Evolutionary conservation across 1,140 invertebrate species (phyloP), one percentile per base, ranked within the genome.

Genomic region (Hyles vespertilio): DNA sequence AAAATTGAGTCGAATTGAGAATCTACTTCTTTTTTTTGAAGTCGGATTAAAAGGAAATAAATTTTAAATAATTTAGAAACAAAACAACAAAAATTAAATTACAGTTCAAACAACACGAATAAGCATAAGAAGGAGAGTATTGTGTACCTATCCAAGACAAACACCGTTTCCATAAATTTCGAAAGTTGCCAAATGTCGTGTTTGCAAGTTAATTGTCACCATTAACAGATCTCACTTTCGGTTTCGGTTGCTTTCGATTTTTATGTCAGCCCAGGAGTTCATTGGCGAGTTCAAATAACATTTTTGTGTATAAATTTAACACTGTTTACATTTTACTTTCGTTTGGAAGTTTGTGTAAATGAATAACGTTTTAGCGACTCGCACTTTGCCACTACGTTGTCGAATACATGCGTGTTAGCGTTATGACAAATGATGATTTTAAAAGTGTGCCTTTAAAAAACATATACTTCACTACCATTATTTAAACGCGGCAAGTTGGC

Each of bases 171-270:
- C 56, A 61, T 67, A 57, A 59, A 52, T 62, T 64, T 65, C 51
- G 59, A 81, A 78, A 84, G 69, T 72, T 60, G 65, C 60, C 69
- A 78, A 79, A 79, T 57, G 61, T 65, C 58, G 54, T 71, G 68
- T 77, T 78, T 74, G 68, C 68, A 57, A 55, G 59, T 68, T 68
- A 74, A 72, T 85, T 81, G 73, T 70, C 68, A 59, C 59, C 64
- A 70, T 79, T 81, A 70, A 66, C 70, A 57, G 71, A 67, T 57
- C 63, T 69, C 65, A 77, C 79, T 84, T 86, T 86, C 76, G 70
- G 72, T 78, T 72, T 74, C 64, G 60, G 59, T 46, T 61, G 61
- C 59, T 65, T 67, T 65, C 64, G 61, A 61, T 71, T 72, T 61
- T 58, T 56, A 48, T 57, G 51, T 51, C n/a, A 48, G 3, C 22